phyloP scores from a whole-genome alignment of 2,888 invertebrate genomes.

The Caradrina kadenii region DNA sequence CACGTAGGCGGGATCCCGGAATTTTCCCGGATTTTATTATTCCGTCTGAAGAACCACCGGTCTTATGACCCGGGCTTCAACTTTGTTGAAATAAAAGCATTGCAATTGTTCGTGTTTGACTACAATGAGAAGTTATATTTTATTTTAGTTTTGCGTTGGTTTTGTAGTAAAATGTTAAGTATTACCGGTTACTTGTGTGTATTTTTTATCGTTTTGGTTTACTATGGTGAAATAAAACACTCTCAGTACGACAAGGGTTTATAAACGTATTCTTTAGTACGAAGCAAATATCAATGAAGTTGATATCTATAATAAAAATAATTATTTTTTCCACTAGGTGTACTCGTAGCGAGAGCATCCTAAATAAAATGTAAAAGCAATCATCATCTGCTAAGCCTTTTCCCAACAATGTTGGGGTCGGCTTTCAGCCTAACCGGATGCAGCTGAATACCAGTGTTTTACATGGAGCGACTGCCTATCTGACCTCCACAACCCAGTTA shows the following conservation, averaged over 20 bases:
- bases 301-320: too few species aligned
- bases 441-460: too few species aligned
- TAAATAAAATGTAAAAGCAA: too few species aligned
- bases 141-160: constrained; percentile 7
- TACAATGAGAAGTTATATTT: constrained; percentile 19
- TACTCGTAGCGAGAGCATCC: too few species aligned
- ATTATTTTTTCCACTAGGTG: too few species aligned
- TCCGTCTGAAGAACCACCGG: constrained; percentile 48
- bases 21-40: constrained; percentile 56
- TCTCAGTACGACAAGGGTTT: background rate
- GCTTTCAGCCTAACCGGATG: too few species aligned
- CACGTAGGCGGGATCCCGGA: constrained; percentile 27
- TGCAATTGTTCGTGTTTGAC: constrained; percentile 31
- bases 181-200: background rate
- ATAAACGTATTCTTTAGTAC: background rate
- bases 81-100: constrained; percentile 42
- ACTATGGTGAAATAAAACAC: background rate
- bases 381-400: too few species aligned
- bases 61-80: constrained; percentile 21
- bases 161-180: constrained; percentile 1
- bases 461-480: too few species aligned
- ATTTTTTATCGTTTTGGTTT: constrained; percentile 7
- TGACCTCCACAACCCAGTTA: too few species aligned
- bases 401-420: too few species aligned
- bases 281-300: background rate